phyloP scores from a whole-genome alignment of 1,140 invertebrate genomes.

The Drosophila pruinosa region DNA sequence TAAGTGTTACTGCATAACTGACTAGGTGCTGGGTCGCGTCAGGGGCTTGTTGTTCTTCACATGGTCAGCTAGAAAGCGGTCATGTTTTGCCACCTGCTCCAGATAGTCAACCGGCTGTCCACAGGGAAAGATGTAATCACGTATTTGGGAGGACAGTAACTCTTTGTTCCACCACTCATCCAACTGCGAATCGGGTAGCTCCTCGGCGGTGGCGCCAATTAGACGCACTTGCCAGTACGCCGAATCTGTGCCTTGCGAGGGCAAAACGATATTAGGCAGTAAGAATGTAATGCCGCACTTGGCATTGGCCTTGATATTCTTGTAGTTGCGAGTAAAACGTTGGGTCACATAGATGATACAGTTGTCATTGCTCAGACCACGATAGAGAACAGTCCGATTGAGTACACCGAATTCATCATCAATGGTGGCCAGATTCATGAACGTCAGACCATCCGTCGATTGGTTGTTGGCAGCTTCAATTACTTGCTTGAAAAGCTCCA shows the following conservation, averaged over 20 bases:
- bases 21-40: slow-evolving; percentile 57
- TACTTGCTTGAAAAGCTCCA: slow-evolving; percentile 53
- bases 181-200: slow-evolving; percentile 49
- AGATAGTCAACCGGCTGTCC: slow-evolving; percentile 62
- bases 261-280: slow-evolving; percentile 30
- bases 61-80: slow-evolving; percentile 49
- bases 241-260: not conserved
- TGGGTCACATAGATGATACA: slow-evolving; percentile 69
- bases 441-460: not conserved
- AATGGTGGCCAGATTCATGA: slow-evolving; percentile 72
- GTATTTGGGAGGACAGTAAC: slow-evolving; percentile 53
- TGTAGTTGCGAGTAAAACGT: slow-evolving; percentile 63
- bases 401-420: slow-evolving; percentile 67
- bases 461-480: slow-evolving; percentile 8
- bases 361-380: slow-evolving; percentile 55
- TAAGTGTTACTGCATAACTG: not conserved
- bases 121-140: slow-evolving; percentile 62
- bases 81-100: slow-evolving; percentile 53
- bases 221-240: slow-evolving; percentile 66
- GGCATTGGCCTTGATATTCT: slow-evolving; percentile 62
- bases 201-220: slow-evolving; percentile 57
- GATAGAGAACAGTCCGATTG: slow-evolving; percentile 70
- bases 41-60: slow-evolving; percentile 30
- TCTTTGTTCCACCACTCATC: slow-evolving; percentile 61
- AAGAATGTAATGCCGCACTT: slow-evolving; percentile 51